Evolutionary conservation across 2,113 vertebrate species (phyloP).

Genomic region (Eupsittula cactorum): DNA sequence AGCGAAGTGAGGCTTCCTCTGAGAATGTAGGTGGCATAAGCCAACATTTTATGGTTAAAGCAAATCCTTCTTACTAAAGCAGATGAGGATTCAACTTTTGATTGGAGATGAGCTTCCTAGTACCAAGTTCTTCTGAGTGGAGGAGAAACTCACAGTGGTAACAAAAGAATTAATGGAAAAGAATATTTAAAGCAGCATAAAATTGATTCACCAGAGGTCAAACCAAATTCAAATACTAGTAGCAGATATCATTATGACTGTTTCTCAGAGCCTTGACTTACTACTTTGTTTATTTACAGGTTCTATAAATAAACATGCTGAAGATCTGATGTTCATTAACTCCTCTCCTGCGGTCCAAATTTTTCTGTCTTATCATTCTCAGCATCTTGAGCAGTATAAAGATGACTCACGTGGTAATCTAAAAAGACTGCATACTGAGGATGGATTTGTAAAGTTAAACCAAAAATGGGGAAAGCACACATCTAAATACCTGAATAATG

Average conservation of each 20-base stretch:
- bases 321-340: background rate
- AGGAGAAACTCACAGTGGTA: background rate
- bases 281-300: background rate
- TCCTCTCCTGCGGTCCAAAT: background rate
- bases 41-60: background rate
- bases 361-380: background rate
- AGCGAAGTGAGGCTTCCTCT: background rate
- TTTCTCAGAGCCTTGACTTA: background rate
- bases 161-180: background rate
- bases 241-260: background rate
- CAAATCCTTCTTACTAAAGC: background rate
- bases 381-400: background rate
- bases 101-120: background rate
- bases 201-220: background rate
- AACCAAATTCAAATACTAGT: background rate
- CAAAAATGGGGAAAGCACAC: background rate
- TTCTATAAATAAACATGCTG: background rate
- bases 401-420: background rate
- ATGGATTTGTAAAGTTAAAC: background rate
- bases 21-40: background rate
- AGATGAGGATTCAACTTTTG: background rate
- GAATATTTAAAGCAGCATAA: background rate
- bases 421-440: background rate
- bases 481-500: background rate
- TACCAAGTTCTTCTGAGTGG: background rate